Base-by-base conservation (phyloP, 2,797 vertebrate species). In the Oophaga sylvatica region DNA sequence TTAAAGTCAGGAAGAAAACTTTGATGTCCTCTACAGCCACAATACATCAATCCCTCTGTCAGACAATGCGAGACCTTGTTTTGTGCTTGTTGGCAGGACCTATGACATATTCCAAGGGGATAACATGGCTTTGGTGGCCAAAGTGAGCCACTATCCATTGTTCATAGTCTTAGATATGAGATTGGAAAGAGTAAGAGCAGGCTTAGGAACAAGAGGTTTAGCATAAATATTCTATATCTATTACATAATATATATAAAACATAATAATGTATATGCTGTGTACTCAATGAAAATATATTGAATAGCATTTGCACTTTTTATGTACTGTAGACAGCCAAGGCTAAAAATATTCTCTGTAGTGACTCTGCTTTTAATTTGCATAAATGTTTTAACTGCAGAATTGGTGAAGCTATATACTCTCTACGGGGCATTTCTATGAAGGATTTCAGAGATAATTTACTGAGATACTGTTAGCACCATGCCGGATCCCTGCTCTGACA, bases 41-140 rank as follows among this genome's bases (percentile, higher is more conserved):
- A 85, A 81, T 88, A 75, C 83, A 88, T 88, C 87, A 88, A 88
- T 73, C 83, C 76, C 60, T 67, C 26, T 48, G 41, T 60, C n/a
- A 48, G 29, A 88, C 87, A 88, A 88, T 85, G 71, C 22, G 62
- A 19, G 53, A 63, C n/a, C 71, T 82, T 89, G 57, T 82, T 48
- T 80, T 82, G 29, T 60, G 83, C 62, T 68, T 45, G 76, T 59
- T 75, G 19, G 78, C 45, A 53, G 29, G 0, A 59, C 81, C n/a
- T 53, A 62, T 75, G 78, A 76, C 26, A 80, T 26, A 13, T 48
- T n/a, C 31, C 76, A 79, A 63, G 26, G 10, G 57, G 81, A 78
- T 71, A 20, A n/a, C 20, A 20, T 56, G 22, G 17, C 80, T 77
- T 60, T 56, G 80, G 15, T 19, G 75, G 67, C 31, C 31, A 73